Conservation (phyloP, 2,113 vertebrate species). For the Nesogale talazaci region DNA sequence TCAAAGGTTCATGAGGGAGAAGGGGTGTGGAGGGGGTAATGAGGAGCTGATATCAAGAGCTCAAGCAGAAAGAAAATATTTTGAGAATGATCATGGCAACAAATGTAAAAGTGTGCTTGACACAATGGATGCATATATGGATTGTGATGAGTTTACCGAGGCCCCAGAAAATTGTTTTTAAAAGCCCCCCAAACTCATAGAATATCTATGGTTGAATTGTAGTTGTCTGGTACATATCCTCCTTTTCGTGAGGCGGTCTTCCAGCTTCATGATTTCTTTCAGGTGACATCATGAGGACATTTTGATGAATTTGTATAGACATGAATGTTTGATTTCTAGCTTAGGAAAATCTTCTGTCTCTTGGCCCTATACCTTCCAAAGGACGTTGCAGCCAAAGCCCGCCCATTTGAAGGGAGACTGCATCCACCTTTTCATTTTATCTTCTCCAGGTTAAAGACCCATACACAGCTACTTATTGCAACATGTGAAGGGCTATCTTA, state of each 20-base stretch:
- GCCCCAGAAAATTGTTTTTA: too few relatives aligned
- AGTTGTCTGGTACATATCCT: neutral
- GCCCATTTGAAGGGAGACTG: neutral
- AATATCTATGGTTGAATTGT: neutral
- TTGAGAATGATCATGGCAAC: too few relatives aligned
- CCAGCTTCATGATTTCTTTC: neutral
- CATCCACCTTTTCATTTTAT: neutral
- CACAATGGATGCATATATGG: too few relatives aligned
- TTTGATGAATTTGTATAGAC: neutral
- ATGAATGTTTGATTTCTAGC: neutral
- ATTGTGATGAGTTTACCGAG: too few relatives aligned
- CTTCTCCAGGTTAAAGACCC: neutral
- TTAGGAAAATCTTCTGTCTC: neutral
- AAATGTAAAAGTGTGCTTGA: too few relatives aligned
- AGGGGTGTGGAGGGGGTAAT: too few relatives aligned
- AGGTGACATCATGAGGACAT: neutral
- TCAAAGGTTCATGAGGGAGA: too few relatives aligned
- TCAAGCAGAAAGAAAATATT: too few relatives aligned
- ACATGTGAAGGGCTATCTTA: neutral
- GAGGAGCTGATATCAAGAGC: too few relatives aligned
- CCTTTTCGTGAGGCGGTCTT: neutral
- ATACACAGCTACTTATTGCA: neutral
- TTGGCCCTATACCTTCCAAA: fast-evolving
- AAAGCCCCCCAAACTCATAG: too few relatives aligned
- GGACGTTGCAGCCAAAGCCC: neutral